These are phyloP conservation scores for Pelecanoides urinatrix DNA, from an alignment of 2,113 vertebrate genomes.

Conservation along the genomic window DNA sequence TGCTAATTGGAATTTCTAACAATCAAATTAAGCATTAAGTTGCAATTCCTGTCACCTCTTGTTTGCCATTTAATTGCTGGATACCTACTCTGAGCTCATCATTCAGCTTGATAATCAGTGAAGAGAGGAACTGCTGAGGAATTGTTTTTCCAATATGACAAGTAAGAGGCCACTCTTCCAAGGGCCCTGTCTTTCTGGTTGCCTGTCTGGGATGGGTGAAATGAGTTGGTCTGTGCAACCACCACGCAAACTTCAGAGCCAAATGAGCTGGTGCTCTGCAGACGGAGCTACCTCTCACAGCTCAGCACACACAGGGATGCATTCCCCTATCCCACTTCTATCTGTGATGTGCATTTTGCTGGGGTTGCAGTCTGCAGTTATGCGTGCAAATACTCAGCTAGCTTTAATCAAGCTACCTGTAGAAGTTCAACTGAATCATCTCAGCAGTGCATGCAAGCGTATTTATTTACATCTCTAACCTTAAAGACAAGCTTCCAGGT, in stretches of 20 bases:
- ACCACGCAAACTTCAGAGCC: not conserved
- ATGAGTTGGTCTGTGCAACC: not conserved
- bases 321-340: not conserved
- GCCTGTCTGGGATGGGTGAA: not conserved
- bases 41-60: slow-evolving; percentile 42
- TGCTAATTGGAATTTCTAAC: slow-evolving; percentile 21
- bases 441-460: not conserved
- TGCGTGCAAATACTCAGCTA: not conserved
- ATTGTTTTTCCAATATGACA: not conserved
- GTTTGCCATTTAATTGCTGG: slow-evolving; percentile 38
- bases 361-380: not conserved
- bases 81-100: slow-evolving; percentile 1
- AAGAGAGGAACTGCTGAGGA: slow-evolving; percentile 1
- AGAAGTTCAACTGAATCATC: not conserved
- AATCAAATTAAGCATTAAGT: slow-evolving; percentile 6
- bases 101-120: slow-evolving; percentile 2
- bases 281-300: not conserved
- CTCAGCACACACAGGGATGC: not conserved
- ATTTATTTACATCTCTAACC: not conserved
- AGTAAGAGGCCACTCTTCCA: not conserved
- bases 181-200: not conserved
- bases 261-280: not conserved
- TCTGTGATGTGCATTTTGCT: not conserved
- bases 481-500: not conserved
- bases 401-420: not conserved